Evolutionary conservation across 2,888 invertebrate genomes (phyloP).

Genomic region (Trichopoda pennipes): DNA sequence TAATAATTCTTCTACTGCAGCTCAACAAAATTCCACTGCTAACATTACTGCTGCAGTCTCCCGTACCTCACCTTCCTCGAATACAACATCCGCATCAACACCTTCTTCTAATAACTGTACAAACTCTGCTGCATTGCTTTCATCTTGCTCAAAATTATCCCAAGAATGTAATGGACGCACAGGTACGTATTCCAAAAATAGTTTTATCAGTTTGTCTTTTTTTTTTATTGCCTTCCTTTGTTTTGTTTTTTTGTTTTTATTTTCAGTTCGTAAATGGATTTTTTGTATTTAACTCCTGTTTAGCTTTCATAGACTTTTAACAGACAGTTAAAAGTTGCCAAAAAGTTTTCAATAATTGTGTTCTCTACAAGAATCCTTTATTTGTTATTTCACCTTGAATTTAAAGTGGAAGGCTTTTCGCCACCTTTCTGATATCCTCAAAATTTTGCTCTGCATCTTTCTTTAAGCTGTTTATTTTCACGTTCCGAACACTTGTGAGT

Average conservation of each 20-base stretch:
- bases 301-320: constrained; percentile 51
- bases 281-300: neutral
- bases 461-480: constrained; percentile 24
- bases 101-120: constrained; percentile 65
- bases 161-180: constrained; percentile 85
- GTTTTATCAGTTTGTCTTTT: constrained; percentile 44
- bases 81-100: constrained; percentile 60
- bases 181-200: constrained; percentile 81
- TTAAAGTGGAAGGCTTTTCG: neutral
- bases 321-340: constrained; percentile 63
- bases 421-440: neutral
- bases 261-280: constrained; percentile 24
- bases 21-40: constrained; percentile 55
- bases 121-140: constrained; percentile 67
- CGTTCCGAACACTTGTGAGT: constrained; percentile 8
- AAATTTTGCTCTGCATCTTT: constrained; percentile 44
- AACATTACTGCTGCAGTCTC: constrained; percentile 48
- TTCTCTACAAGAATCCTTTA: constrained; percentile 30
- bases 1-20: constrained; percentile 58
- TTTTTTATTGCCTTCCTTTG: constrained; percentile 6
- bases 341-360: constrained; percentile 48
- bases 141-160: constrained; percentile 76
- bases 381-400: constrained; percentile 44
- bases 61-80: constrained; percentile 50
- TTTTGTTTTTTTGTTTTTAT: neutral